These are phyloP conservation scores for Euborellia annulipes DNA, from an alignment of 1,140 invertebrate genomes.

Conservation along the genomic window DNA sequence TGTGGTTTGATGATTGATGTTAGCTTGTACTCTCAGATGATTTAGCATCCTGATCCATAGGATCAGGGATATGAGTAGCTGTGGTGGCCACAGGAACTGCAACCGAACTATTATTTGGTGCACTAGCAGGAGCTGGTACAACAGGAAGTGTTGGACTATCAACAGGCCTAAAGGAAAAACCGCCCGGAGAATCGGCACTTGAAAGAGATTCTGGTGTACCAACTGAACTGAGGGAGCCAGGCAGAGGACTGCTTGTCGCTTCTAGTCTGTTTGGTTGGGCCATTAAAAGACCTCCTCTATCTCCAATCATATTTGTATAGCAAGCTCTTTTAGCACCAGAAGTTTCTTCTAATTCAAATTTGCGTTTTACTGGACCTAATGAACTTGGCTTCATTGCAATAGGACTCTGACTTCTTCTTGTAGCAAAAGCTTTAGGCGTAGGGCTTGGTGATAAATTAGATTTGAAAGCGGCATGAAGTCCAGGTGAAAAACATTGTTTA, in stretches of 20 bases:
- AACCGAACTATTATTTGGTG: too few species aligned
- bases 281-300: constrained; percentile 25
- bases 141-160: constrained; percentile 36
- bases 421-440: constrained; percentile 59
- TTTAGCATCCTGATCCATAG: too few species aligned
- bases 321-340: constrained; percentile 37
- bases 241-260: constrained; percentile 35
- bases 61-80: too few species aligned
- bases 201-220: constrained; percentile 42
- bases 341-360: constrained; percentile 57
- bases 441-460: constrained; percentile 61
- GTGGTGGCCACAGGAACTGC: too few species aligned
- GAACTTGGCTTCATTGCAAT: constrained; percentile 59
- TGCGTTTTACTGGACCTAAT: constrained; percentile 56
- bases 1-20: too few species aligned
- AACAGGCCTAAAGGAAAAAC: constrained; percentile 29
- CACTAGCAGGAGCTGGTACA: too few species aligned
- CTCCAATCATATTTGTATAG: constrained; percentile 7
- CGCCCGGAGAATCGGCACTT: constrained; percentile 41
- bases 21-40: too few species aligned
- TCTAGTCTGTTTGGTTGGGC: constrained; percentile 27
- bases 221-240: constrained; percentile 37
- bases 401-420: constrained; percentile 64
- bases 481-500: constrained; percentile 47
- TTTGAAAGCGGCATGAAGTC: constrained; percentile 37